Base-by-base conservation (phyloP, 2,113 vertebrate genomes). In the Heterocephalus glaber region DNA sequence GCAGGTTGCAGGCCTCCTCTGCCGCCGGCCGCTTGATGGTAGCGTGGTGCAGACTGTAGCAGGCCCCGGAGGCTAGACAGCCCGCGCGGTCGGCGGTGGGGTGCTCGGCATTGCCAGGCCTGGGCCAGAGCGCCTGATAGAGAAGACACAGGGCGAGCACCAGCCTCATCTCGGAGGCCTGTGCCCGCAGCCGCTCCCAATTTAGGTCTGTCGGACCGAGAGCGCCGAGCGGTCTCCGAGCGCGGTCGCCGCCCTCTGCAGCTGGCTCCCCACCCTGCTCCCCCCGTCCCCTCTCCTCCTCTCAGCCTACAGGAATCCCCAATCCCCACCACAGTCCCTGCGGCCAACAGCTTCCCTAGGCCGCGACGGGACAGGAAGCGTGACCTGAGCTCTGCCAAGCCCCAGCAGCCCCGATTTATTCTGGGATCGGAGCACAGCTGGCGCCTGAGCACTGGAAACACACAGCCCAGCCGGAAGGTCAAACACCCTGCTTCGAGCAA, bases 321-420 rank as follows among this genome's bases (percentile, higher is more conserved):
- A 63, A 63, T n/a, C n/a, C n/a, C n/a, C n/a, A n/a, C 44, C 28
- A 35, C 5, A n/a, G 72, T 68, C 79, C 65, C 68, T 14, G 44
- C 30, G 41, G 72, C 60, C 92, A 92, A 86, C 88, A 35, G 95
- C 94, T 98, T 98, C 83, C 95, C 86, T 94, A 68, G 96, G 72
- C 80, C 11, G 33, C 26, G 30, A 90, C 91, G 98, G 98, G 98
- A 98, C 91, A 98, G 98, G 98, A 98, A 98, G 94, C 89, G 96
- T 89, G 97, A 96, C 60, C 84, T 47, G 90, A 95, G 95, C 47
- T 52, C 44, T 89, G 93, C 77, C 41, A 96, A 97, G 96, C 88
- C 93, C 5, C 10, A 24, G 92, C 95, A 95, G 97, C 96, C 97
- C 89, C 82, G 96, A 92, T 97, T 98, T 96, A 97, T 94, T 92